phyloP scores from a whole-genome alignment of 1,140 invertebrate genomes.

The Glossosoma conforme region DNA sequence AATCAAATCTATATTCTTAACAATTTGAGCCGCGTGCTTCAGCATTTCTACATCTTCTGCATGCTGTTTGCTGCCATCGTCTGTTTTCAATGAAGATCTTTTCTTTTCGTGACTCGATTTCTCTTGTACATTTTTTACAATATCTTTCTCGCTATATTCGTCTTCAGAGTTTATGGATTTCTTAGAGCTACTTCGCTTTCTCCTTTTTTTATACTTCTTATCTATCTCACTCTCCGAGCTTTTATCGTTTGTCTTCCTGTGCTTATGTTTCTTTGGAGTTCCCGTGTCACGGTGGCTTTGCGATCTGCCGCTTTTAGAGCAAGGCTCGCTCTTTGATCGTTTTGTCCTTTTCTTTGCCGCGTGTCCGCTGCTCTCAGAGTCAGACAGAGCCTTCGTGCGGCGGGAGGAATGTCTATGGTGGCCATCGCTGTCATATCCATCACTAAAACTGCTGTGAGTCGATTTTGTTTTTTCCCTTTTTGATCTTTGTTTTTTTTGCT shows the following conservation, averaged over 20 bases:
- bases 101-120: constrained; percentile 36
- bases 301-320: constrained; percentile 13
- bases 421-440: constrained; percentile 45
- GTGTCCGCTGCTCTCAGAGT: constrained; percentile 36
- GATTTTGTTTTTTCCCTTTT: constrained; percentile 34
- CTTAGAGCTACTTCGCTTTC: constrained; percentile 17
- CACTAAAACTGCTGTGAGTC: constrained; percentile 48
- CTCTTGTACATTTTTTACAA: constrained; percentile 14
- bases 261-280: constrained; percentile 29
- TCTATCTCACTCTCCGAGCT: constrained; percentile 27
- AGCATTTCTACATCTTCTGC: constrained; percentile 33
- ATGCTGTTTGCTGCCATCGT: constrained; percentile 31
- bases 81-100: constrained; percentile 38
- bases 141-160: constrained; percentile 20
- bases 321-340: constrained; percentile 27
- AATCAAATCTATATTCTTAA: constrained; percentile 33
- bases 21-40: constrained; percentile 25
- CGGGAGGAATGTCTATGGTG: constrained; percentile 30
- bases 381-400: constrained; percentile 35
- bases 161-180: constrained; percentile 13
- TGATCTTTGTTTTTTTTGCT: constrained; percentile 32
- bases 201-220: constrained; percentile 28
- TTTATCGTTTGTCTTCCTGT: constrained; percentile 14
- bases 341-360: constrained; percentile 30
- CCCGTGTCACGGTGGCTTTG: constrained; percentile 11